phyloP scores from a whole-genome alignment of 2,888 invertebrate species.

The Pycnomerus fuliginosus region DNA sequence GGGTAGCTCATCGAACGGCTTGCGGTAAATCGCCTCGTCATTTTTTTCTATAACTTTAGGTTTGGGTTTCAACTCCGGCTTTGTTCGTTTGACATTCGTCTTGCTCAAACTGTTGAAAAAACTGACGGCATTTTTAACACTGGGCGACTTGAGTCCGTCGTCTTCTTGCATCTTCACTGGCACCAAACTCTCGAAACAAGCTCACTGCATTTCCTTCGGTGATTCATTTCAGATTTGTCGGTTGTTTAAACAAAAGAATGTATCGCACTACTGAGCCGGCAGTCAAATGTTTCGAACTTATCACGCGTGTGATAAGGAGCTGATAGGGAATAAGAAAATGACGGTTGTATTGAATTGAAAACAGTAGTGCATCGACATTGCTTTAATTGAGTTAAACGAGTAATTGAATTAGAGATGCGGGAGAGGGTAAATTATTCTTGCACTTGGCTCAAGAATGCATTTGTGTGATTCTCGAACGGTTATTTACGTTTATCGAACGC shows the following conservation, averaged over 20 bases:
- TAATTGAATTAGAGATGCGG: conserved; percentile 13
- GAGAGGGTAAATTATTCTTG: no score
- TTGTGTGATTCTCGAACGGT: conserved; percentile 1
- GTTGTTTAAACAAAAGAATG: neutral
- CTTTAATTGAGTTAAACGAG: conserved; percentile 14
- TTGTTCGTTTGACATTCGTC: conserved; percentile 2
- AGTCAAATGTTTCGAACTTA: conserved; percentile 13
- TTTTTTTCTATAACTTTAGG: conserved; percentile 2
- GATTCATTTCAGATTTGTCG: conserved; percentile 5
- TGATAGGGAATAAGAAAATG: conserved; percentile 12
- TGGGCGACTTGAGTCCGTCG: conserved; percentile 24
- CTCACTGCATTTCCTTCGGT: no score
- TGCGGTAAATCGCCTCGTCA: no score
- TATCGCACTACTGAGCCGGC: conserved; percentile 12
- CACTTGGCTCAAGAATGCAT: conserved; percentile 4
- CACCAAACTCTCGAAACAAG: no score
- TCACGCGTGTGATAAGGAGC: conserved; percentile 8
- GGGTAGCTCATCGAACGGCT: no score
- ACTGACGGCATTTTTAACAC: conserved; percentile 19
- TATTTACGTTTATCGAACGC: no score
- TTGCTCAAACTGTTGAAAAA: conserved; percentile 24
- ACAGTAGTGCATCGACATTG: neutral
- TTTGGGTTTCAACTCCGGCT: neutral
- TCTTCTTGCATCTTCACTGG: no score
- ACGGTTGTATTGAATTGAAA: conserved; percentile 2